A percentile compares a stretch with the other conserved stretches of the same genome.
Conservation (phyloP, 2,888 invertebrate genomes). For the Anthophora plumipes region DNA sequence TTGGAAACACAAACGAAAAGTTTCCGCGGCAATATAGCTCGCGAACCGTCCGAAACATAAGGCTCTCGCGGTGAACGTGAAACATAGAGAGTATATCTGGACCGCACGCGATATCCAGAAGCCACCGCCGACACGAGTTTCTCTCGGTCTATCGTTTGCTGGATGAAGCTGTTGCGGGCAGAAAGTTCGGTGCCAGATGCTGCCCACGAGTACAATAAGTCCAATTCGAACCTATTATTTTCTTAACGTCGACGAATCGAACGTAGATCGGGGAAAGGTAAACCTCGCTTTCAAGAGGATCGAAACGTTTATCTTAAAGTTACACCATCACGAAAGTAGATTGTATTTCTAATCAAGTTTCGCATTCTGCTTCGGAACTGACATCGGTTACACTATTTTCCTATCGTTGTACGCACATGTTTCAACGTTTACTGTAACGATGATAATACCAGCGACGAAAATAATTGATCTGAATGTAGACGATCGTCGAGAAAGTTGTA, state of each 20-base stretch:
- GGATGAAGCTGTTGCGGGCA: constrained; percentile 45
- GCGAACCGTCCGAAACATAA: constrained; percentile 16
- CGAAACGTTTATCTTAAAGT: too few relatives aligned
- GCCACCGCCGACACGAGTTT: constrained; percentile 43
- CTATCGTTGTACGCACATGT: too few relatives aligned
- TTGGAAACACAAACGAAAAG: constrained; percentile 21
- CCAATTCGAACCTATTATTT: constrained; percentile 23
- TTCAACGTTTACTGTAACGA: too few relatives aligned
- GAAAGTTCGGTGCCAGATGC: constrained; percentile 50
- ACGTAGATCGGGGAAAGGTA: too few relatives aligned
- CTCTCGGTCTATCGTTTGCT: constrained; percentile 2
- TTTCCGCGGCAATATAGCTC: constrained; percentile 21
- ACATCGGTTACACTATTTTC: too few relatives aligned
- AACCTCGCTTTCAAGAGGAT: too few relatives aligned
- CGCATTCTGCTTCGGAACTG: too few relatives aligned
- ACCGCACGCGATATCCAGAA: constrained; percentile 23
- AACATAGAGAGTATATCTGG: constrained; percentile 27
- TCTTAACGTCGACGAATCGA: constrained; percentile 1
- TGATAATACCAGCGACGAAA: too few relatives aligned
- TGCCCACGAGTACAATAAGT: constrained; percentile 37
- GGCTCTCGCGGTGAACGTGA: constrained; percentile 29
- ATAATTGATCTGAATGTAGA: too few relatives aligned
- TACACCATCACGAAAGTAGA: too few relatives aligned
- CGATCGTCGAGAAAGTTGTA: neutral
- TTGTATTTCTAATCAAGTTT: too few relatives aligned